Evolutionary conservation across 2,888 invertebrate genomes (phyloP).

Genomic region (Xestoiulus laeticollis): DNA sequence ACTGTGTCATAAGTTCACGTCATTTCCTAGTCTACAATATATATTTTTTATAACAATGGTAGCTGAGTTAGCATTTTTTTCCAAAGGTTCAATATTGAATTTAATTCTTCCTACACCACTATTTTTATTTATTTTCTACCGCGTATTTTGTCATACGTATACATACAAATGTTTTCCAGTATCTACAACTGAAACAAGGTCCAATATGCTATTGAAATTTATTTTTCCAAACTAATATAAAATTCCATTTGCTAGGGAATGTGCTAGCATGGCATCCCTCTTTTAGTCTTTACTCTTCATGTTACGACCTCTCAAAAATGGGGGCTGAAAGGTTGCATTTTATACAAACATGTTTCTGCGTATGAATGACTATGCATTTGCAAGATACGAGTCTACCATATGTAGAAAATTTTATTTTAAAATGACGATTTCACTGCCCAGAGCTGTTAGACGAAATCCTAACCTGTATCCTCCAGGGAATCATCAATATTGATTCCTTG

Average conservation of each 20-base stretch:
- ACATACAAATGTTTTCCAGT: background rate
- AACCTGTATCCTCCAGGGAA: conserved; percentile 6
- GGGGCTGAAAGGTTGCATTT: conserved; percentile 35
- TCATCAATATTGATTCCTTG: conserved; percentile 35
- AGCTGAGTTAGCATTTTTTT: background rate
- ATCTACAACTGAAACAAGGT: background rate
- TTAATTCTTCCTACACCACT: background rate
- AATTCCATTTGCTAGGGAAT: background rate
- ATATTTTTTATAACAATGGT: background rate
- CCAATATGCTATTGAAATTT: conserved; percentile 35
- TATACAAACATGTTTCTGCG: background rate
- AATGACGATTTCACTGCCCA: conserved; percentile 29
- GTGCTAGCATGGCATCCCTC: background rate
- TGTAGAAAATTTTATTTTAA: background rate
- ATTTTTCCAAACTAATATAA: conserved; percentile 7
- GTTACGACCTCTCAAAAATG: conserved; percentile 41
- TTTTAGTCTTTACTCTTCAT: conserved; percentile 27
- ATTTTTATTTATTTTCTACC: background rate
- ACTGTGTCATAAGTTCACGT: background rate
- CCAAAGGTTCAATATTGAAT: background rate
- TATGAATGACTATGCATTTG: conserved; percentile 10
- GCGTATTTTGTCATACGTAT: background rate
- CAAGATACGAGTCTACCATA: background rate
- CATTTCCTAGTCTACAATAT: background rate
- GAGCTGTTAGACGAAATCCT: conserved; percentile 4